Percentiles rank a stretch among this genome's conserved stretches.
Evolutionary conservation across 2,797 vertebrate species (phyloP).

Genomic region (Notamacropus eugenii): DNA sequence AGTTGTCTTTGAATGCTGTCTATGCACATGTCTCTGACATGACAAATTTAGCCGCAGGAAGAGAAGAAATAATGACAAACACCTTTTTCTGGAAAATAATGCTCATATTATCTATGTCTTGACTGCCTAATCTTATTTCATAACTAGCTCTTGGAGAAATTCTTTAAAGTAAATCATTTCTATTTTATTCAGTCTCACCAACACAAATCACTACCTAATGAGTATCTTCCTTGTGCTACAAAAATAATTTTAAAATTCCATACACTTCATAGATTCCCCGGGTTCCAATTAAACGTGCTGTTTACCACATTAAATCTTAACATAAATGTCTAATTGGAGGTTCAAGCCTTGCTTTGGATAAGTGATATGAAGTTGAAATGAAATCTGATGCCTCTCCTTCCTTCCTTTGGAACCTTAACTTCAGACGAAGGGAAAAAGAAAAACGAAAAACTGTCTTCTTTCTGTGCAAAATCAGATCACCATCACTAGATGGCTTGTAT

Average conservation of each 20-base stretch:
- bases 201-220: conserved; percentile 52
- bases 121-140: not conserved
- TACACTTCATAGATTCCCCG: conserved; percentile 9
- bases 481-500: not conserved
- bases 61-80: not conserved
- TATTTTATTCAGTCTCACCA: not conserved
- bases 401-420: conserved; percentile 41
- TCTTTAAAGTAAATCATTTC: conserved; percentile 42
- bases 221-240: conserved; percentile 29
- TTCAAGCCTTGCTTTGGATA: not conserved
- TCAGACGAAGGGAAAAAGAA: conserved; percentile 11
- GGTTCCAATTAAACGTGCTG: conserved; percentile 35
- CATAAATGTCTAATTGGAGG: conserved; percentile 44
- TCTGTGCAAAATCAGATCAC: conserved; percentile 2
- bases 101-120: not conserved
- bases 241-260: conserved; percentile 45
- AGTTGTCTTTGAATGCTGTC: not conserved
- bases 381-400: conserved; percentile 24
- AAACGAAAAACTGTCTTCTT: conserved; percentile 10
- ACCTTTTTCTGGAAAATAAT: conserved; percentile 9
- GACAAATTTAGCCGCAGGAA: conserved; percentile 18
- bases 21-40: not conserved
- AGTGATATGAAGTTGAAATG: conserved; percentile 35
- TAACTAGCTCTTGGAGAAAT: conserved; percentile 54
- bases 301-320: conserved; percentile 38